These are phyloP conservation scores for Ctenoplectra terminalis DNA, from an alignment of 1,140 invertebrate genomes.

Conservation along the genomic window DNA sequence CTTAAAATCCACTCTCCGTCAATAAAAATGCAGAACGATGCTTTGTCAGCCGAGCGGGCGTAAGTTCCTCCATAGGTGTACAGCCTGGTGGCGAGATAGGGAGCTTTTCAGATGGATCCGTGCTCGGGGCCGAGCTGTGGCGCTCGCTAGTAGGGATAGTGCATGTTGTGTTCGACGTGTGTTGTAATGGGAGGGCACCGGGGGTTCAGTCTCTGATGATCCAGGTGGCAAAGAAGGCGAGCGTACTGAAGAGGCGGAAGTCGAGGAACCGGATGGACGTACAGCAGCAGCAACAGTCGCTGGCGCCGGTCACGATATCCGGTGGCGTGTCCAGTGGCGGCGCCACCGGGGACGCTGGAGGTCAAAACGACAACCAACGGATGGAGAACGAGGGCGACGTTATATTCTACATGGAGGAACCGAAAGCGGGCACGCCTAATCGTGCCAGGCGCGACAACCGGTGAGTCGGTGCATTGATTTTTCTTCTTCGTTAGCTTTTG, in stretches of 20 bases:
- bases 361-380: constrained; percentile 73
- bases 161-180: constrained; percentile 80
- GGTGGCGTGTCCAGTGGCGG: constrained; percentile 59
- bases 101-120: constrained; percentile 46
- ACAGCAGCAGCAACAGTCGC: constrained; percentile 66
- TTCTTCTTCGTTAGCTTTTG: not conserved
- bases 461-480: constrained; percentile 60
- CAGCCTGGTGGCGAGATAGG: not conserved
- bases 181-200: constrained; percentile 80
- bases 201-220: constrained; percentile 87
- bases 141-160: constrained; percentile 74
- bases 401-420: constrained; percentile 89
- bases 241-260: constrained; percentile 88
- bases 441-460: constrained; percentile 84
- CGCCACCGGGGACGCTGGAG: constrained; percentile 30
- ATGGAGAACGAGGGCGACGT: constrained; percentile 87
- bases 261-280: constrained; percentile 88
- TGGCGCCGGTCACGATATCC: constrained; percentile 70
- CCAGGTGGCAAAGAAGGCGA: constrained; percentile 89
- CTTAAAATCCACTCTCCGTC: not conserved
- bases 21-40: not conserved
- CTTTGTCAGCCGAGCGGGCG: not conserved
- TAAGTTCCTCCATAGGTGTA: not conserved
- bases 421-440: constrained; percentile 87
- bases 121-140: constrained; percentile 30